Percentiles rank a stretch among this genome's conserved stretches.
Evolutionary conservation across 2,113 vertebrate species (phyloP).

Genomic region (Oryzias woworae): DNA sequence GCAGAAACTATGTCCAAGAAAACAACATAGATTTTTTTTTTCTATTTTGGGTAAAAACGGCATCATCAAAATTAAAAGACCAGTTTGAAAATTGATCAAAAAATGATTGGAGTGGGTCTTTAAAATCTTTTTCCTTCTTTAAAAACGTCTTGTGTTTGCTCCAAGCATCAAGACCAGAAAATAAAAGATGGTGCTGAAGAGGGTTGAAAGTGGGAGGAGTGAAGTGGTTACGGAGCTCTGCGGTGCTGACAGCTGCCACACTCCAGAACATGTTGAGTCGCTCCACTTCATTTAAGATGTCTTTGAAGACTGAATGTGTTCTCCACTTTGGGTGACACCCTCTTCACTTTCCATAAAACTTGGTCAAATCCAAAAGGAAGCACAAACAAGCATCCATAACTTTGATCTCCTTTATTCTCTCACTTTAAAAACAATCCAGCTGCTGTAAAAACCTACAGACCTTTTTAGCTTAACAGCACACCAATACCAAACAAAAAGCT

Average conservation of each 20-base stretch:
- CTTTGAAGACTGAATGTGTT: constrained; percentile 25
- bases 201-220: constrained; percentile 7
- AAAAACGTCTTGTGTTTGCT: too few relatives aligned
- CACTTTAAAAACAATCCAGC: too few relatives aligned
- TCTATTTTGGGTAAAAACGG: too few relatives aligned
- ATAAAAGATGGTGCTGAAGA: constrained; percentile 3
- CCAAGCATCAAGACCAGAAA: too few relatives aligned
- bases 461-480: constrained; percentile 35
- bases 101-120: too few relatives aligned
- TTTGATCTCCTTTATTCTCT: too few relatives aligned
- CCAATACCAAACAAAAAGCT: constrained; percentile 41
- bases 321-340: constrained; percentile 32
- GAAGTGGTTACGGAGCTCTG: constrained; percentile 29
- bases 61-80: too few relatives aligned
- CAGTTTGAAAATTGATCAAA: too few relatives aligned
- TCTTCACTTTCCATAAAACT: constrained; percentile 6
- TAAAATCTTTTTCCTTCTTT: too few relatives aligned
- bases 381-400: constrained; percentile 16
- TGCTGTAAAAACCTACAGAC: constrained; percentile 24
- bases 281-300: constrained; percentile 41
- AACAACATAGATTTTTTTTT: too few relatives aligned
- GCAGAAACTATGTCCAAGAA: too few relatives aligned
- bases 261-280: constrained; percentile 54
- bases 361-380: constrained; percentile 20
- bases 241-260: constrained; percentile 61